Conservation (phyloP, 2,113 vertebrate genomes). For the Oxygymnocypris stewartii region DNA sequence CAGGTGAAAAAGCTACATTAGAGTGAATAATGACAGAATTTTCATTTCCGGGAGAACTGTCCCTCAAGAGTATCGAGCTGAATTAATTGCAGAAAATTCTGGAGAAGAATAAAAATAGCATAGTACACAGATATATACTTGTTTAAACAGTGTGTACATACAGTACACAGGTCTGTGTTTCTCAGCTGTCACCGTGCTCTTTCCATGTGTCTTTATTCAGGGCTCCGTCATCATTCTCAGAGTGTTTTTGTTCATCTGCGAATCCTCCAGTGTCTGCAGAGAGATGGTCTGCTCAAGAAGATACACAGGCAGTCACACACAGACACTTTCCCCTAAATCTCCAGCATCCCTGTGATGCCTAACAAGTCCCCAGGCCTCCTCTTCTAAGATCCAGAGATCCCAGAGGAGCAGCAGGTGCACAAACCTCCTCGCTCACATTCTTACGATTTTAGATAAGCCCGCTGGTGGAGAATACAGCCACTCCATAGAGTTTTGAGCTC, state of each 20-base stretch:
- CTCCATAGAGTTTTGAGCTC: background rate
- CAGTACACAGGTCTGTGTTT: background rate
- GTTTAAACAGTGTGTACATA: background rate
- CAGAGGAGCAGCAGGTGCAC: constrained; percentile 55
- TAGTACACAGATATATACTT: background rate
- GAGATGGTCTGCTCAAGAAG: constrained; percentile 33
- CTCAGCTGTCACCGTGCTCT: background rate
- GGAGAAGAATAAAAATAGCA: background rate
- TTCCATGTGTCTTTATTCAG: constrained; percentile 26
- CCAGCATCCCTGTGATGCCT: constrained; percentile 50
- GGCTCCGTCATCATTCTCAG: constrained; percentile 15
- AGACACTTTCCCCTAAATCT: constrained; percentile 49
- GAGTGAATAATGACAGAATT: background rate
- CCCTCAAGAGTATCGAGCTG: background rate
- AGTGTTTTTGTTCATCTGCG: constrained; percentile 29
- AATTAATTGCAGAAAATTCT: constrained; percentile 22
- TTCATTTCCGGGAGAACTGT: background rate
- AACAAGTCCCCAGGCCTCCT: constrained; percentile 54
- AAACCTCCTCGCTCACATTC: constrained; percentile 41
- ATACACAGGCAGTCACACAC: constrained; percentile 36
- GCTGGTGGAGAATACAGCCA: constrained; percentile 21
- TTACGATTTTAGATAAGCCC: background rate
- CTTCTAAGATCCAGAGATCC: constrained; percentile 35
- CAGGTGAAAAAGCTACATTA: background rate
- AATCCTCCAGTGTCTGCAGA: constrained; percentile 36